A percentile compares a stretch with the other conserved stretches of the same genome.
Conservation (phyloP, 1,140 invertebrate species). For the Drosophila rhopaloa region DNA sequence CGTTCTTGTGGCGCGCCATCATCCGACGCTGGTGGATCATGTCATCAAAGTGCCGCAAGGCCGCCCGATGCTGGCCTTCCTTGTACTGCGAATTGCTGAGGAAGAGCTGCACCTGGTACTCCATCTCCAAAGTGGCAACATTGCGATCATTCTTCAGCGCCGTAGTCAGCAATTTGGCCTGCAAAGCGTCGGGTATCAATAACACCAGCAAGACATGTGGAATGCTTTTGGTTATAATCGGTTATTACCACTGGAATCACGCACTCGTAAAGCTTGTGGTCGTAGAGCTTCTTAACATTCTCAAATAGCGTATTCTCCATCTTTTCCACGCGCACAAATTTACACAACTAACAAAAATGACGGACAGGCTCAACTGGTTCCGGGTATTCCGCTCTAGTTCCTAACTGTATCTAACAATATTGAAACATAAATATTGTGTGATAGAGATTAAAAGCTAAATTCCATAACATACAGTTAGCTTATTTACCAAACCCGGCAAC, state of each 20-base stretch:
- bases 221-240: neutral
- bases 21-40: slow-evolving; percentile 57
- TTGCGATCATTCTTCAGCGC: slow-evolving; percentile 70
- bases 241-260: slow-evolving; percentile 65
- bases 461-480: no score
- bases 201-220: neutral
- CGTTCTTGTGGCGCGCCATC: slow-evolving; percentile 62
- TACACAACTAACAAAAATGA: neutral
- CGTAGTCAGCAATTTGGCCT: slow-evolving; percentile 72
- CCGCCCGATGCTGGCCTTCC: slow-evolving; percentile 58
- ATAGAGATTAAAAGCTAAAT: no score
- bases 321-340: neutral
- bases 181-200: neutral
- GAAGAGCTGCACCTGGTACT: slow-evolving; percentile 72
- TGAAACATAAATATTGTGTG: no score
- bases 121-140: slow-evolving; percentile 67
- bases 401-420: no score
- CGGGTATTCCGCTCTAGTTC: no score
- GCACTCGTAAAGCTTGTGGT: slow-evolving; percentile 71
- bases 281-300: slow-evolving; percentile 77
- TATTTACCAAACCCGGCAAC: no score
- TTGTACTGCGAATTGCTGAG: slow-evolving; percentile 57
- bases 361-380: neutral
- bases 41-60: slow-evolving; percentile 48
- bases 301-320: slow-evolving; percentile 75